phyloP scores from a whole-genome alignment of 2,797 vertebrate genomes.

The Chaetophractus vellerosus region DNA sequence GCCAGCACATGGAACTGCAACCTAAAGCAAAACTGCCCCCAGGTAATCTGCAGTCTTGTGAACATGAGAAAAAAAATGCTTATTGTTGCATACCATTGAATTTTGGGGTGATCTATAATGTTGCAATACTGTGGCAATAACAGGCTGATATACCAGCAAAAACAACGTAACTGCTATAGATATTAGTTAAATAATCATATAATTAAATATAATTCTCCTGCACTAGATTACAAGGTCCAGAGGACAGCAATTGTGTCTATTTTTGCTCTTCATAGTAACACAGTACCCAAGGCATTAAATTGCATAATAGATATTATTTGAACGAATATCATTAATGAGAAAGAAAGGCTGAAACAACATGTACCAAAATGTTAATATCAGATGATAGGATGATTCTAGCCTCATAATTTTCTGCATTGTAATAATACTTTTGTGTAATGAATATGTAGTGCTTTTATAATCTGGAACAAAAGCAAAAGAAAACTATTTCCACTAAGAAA shows the following conservation, averaged over 20 bases:
- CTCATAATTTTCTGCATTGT: not conserved
- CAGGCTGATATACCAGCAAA: slow-evolving; percentile 19
- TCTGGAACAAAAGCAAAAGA: slow-evolving; percentile 56
- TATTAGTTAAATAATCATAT: slow-evolving; percentile 67
- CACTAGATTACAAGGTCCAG: slow-evolving; percentile 60
- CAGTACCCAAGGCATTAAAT: slow-evolving; percentile 8
- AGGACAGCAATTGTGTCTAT: slow-evolving; percentile 6
- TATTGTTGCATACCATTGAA: slow-evolving; percentile 3
- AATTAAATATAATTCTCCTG: slow-evolving; percentile 66
- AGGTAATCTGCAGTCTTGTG: not conserved
- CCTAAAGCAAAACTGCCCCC: not conserved
- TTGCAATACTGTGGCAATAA: not conserved
- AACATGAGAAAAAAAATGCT: slow-evolving; percentile 31
- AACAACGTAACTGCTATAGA: not conserved
- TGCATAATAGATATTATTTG: slow-evolving; percentile 65
- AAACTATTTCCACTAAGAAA: slow-evolving; percentile 50
- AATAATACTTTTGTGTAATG: slow-evolving; percentile 53
- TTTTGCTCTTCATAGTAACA: slow-evolving; percentile 48
- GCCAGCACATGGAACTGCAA: not conserved
- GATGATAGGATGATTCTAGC: slow-evolving; percentile 13
- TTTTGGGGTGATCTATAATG: slow-evolving; percentile 11
- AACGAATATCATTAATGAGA: slow-evolving; percentile 64
- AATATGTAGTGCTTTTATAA: slow-evolving; percentile 52
- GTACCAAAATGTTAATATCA: slow-evolving; percentile 56
- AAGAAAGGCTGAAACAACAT: slow-evolving; percentile 56